Base-by-base conservation (phyloP, 2,888 invertebrate genomes). In the Galeruca laticollis region DNA sequence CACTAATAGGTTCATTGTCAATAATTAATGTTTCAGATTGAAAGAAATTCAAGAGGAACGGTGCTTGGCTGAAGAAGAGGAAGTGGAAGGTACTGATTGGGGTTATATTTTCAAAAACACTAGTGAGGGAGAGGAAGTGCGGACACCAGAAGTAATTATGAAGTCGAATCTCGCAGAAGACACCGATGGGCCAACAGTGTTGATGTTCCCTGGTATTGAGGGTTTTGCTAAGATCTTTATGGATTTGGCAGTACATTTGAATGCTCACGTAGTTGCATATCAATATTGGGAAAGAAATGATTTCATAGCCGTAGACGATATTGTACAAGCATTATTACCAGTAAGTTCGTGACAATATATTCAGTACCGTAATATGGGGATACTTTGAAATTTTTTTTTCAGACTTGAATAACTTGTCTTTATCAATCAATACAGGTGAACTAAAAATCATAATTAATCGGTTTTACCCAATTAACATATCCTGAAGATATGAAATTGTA, bases 151-250 rank as follows among this genome's bases (percentile, higher is more conserved):
- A 31, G 5, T 70, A 6, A 43, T 6, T 20, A 52, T 73, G 1
- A 33, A 65, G 35, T 49, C 66, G 9, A 33, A 69, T n/a, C 11
- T 52, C 11, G 57, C 52, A 15, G 11, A 60, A 11, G 43, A 33
- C 11, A 1, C 18, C 8, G 59, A 60, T 6, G 73, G 75, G 31
- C 84, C 85, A 9, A 86, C 87, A 8, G 84, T 90, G 79, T 88
- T 90, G 79, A 84, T 92, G 76, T 83, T 93, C 73, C 92, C 92
- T 0, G 93, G 93, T 1, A 81, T 93, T 47, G 93, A 93, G 83
- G 92, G 93, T 0, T 88, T 88, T 13, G 90, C 89, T 0, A 78
- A 86, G 0, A 86, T 84, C 0, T 76, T 91, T 77, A 88, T 88
- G 76, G 86, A 87, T 0, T 79, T 91, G 21, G 88, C 88, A 68